Percentiles rank a stretch among this genome's conserved stretches.
Evolutionary conservation across 2,113 vertebrate genomes (phyloP).

Genomic region (Apaloderma vittatum): DNA sequence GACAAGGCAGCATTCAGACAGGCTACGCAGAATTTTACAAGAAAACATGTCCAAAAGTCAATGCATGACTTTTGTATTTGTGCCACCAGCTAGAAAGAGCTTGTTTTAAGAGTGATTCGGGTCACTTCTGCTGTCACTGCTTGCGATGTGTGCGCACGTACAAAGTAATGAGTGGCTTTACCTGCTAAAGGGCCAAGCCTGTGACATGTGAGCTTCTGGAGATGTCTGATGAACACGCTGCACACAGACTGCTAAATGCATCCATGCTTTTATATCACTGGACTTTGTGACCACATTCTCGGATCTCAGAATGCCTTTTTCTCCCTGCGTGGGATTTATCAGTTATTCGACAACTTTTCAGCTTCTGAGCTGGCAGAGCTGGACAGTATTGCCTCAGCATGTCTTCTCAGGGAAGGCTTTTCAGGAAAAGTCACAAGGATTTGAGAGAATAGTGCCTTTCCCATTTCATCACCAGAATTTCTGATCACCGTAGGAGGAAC

Average conservation of each 20-base stretch:
- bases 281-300: neutral
- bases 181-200: neutral
- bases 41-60: neutral
- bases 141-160: neutral
- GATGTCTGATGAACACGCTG: neutral
- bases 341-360: neutral
- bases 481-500: neutral
- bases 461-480: neutral
- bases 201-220: neutral
- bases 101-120: neutral
- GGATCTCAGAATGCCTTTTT: neutral
- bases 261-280: neutral
- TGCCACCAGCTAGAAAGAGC: neutral
- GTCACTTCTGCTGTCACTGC: neutral
- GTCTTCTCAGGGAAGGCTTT: neutral
- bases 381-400: neutral
- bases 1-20: neutral
- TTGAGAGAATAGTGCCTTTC: neutral
- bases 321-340: neutral
- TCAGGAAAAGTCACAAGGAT: neutral
- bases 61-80: neutral
- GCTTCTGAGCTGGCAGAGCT: neutral
- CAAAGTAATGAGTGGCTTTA: neutral
- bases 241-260: neutral
- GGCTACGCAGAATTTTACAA: neutral